These are phyloP conservation scores for Phalloptychus januarius DNA, from an alignment of 2,797 vertebrate species.

Conservation along the genomic window DNA sequence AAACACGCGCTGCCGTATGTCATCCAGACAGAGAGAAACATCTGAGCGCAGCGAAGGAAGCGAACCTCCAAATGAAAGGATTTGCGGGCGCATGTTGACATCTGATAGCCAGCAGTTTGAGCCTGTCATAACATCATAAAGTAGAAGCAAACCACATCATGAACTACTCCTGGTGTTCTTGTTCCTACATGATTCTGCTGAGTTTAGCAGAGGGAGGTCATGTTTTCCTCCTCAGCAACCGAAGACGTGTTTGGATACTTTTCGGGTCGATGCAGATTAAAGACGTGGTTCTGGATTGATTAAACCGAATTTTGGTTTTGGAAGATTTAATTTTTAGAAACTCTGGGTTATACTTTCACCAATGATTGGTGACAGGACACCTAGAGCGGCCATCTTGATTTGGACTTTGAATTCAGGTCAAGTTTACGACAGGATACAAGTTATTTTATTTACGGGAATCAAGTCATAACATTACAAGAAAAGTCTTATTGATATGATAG, in stretches of 20 bases:
- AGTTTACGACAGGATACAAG: no score
- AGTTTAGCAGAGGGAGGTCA: conserved; percentile 9
- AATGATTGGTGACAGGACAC: no score
- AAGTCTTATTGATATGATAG: no score
- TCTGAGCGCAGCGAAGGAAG: conserved; percentile 30
- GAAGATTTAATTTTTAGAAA: no score
- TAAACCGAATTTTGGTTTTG: not conserved
- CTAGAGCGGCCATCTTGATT: no score
- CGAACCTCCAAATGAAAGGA: conserved; percentile 25
- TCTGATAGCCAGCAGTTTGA: conserved; percentile 51
- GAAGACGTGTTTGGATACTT: not conserved
- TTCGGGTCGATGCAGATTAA: not conserved
- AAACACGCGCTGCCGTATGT: conserved; percentile 12
- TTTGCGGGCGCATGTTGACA: conserved; percentile 51
- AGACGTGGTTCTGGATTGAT: not conserved
- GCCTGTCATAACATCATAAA: conserved; percentile 55
- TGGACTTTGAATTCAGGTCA: no score
- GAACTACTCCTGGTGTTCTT: conserved; percentile 13
- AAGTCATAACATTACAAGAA: no score
- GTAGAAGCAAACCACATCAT: conserved; percentile 16
- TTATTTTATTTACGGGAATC: no score
- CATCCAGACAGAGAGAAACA: conserved; percentile 14
- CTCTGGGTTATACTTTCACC: no score
- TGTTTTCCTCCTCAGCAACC: conserved; percentile 1
- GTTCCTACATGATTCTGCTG: conserved; percentile 11